phyloP scores from a whole-genome alignment of 2,797 vertebrate genomes.

The Anisognathus igniventris region DNA sequence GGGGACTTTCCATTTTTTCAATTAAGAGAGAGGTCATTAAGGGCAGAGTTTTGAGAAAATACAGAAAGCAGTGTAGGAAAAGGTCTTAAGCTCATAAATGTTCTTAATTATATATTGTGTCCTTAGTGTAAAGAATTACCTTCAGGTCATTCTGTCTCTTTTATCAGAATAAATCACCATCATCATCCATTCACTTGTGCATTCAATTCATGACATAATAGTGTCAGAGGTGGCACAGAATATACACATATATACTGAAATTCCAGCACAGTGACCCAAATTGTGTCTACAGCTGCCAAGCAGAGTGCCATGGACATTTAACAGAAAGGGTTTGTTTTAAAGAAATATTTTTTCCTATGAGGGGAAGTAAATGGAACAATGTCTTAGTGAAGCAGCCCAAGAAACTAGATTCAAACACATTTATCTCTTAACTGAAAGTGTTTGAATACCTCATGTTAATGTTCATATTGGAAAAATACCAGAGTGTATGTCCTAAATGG shows the following conservation, averaged over 20 bases:
- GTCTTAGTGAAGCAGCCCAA: not conserved
- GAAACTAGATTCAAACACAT: not conserved
- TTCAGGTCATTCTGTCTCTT: slow-evolving; percentile 48
- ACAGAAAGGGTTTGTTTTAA: slow-evolving; percentile 12
- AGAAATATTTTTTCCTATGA: not conserved
- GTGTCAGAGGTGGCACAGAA: slow-evolving; percentile 64
- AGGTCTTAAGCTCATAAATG: slow-evolving; percentile 39
- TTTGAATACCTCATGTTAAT: not conserved
- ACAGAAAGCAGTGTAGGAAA: slow-evolving; percentile 37
- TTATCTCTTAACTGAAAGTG: not conserved
- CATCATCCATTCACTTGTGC: slow-evolving; percentile 53
- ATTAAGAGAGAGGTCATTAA: slow-evolving; percentile 47
- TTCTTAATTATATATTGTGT: slow-evolving; percentile 48
- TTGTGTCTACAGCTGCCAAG: slow-evolving; percentile 53
- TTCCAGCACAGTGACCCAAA: slow-evolving; percentile 64
- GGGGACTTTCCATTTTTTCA: slow-evolving; percentile 30
- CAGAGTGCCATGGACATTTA: slow-evolving; percentile 54
- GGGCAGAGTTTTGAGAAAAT: slow-evolving; percentile 59
- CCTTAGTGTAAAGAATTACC: slow-evolving; percentile 47
- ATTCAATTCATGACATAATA: slow-evolving; percentile 57
- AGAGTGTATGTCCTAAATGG: not conserved
- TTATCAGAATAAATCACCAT: slow-evolving; percentile 65
- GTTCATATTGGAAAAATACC: not conserved
- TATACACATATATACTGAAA: slow-evolving; percentile 59
- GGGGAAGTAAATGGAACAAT: not conserved